Evolutionary conservation across 1,140 invertebrate genomes (phyloP).

Genomic region (Caenorhabditis latens): DNA sequence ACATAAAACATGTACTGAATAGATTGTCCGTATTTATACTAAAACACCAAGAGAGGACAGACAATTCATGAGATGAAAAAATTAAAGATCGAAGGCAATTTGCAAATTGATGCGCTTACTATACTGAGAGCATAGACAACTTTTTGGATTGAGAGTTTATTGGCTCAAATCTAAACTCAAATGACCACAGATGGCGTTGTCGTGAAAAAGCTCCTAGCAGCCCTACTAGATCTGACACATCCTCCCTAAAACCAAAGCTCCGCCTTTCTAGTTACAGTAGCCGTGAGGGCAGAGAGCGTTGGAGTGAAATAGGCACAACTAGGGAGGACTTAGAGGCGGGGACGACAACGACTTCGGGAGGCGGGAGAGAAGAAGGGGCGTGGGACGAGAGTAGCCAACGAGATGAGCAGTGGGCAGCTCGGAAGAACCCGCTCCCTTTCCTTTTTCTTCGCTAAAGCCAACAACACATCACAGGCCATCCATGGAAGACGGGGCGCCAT

Average conservation of each 20-base stretch:
- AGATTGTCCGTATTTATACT: slow-evolving; percentile 6
- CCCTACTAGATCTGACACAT: neutral
- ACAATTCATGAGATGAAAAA: slow-evolving; percentile 1
- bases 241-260: slow-evolving; percentile 10
- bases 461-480: neutral
- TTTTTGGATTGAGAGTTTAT: too few relatives aligned
- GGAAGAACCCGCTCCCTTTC: neutral
- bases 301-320: neutral
- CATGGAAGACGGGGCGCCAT: neutral
- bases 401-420: slow-evolving; percentile 42
- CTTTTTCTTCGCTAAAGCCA: neutral
- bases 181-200: too few relatives aligned
- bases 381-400: slow-evolving; percentile 24
- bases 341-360: slow-evolving; percentile 1
- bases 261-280: slow-evolving; percentile 34
- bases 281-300: neutral
- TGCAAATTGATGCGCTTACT: neutral
- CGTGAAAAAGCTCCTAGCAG: too few relatives aligned
- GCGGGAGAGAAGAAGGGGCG: slow-evolving; percentile 3
- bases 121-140: neutral
- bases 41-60: neutral
- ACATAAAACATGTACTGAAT: neutral
- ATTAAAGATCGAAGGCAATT: neutral
- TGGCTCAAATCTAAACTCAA: too few relatives aligned
- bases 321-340: neutral